These are phyloP conservation scores for Cyprinodon brontotheroides DNA, from an alignment of 2,113 vertebrate species.

Conservation along the genomic window DNA sequence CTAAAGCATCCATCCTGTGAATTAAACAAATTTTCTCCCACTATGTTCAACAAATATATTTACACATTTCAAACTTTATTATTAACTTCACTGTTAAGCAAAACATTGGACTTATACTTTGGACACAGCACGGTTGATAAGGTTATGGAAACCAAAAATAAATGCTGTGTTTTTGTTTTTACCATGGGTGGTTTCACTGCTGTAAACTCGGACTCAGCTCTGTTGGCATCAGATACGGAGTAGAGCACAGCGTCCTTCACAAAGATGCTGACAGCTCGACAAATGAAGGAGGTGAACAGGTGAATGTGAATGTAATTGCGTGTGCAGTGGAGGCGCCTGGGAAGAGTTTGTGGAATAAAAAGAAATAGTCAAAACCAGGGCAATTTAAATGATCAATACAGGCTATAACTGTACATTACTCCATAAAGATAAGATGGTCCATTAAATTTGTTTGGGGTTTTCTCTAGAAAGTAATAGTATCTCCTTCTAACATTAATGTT, in stretches of 20 bases:
- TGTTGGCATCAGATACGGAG: slow-evolving; percentile 57
- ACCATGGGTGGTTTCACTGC: slow-evolving; percentile 79
- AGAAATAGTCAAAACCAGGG: not conserved
- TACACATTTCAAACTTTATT: not conserved
- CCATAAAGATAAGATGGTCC: no score
- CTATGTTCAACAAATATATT: not conserved
- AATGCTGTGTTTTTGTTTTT: slow-evolving; percentile 12
- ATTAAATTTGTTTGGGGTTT: no score
- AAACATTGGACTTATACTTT: not conserved
- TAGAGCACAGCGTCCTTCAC: slow-evolving; percentile 89
- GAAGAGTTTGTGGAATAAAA: not conserved
- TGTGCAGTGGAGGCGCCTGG: slow-evolving; percentile 90
- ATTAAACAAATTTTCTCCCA: not conserved
- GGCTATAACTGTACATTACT: no score
- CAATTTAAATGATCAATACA: not conserved
- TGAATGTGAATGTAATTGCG: slow-evolving; percentile 93
- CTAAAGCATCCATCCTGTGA: not conserved
- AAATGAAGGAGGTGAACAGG: slow-evolving; percentile 91
- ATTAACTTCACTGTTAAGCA: not conserved
- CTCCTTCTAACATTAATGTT: no score
- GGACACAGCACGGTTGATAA: not conserved
- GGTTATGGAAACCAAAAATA: not conserved
- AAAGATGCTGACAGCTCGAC: slow-evolving; percentile 89
- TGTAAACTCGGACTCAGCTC: slow-evolving; percentile 49
- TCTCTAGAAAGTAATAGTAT: no score